phyloP scores from a whole-genome alignment of 2,888 invertebrate species.

The Coleophora deauratella region DNA sequence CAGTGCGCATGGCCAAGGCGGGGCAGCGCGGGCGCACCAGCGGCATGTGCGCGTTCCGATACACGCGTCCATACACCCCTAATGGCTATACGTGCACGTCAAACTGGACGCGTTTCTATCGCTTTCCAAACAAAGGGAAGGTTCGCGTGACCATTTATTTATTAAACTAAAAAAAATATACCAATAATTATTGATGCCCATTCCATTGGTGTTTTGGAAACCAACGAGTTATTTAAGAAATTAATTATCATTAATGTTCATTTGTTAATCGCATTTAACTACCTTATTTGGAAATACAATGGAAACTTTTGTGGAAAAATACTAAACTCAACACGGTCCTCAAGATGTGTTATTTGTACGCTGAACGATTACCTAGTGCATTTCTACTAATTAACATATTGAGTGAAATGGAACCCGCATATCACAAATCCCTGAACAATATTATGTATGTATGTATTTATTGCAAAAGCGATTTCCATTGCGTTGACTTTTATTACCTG shows the following conservation, averaged over 20 bases:
- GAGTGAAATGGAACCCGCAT: no score
- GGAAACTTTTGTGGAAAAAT: no score
- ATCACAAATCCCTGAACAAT: not conserved
- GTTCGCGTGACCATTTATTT: slow-evolving; percentile 20
- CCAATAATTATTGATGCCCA: not conserved
- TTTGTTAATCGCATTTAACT: no score
- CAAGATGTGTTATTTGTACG: no score
- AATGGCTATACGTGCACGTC: slow-evolving; percentile 29
- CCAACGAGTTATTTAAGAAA: not conserved
- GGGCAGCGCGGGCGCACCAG: slow-evolving; percentile 51
- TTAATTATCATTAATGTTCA: no score
- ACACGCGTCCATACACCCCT: slow-evolving; percentile 42
- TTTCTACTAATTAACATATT: no score
- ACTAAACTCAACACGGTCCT: no score
- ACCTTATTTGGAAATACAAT: no score
- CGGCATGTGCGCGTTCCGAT: slow-evolving; percentile 65
- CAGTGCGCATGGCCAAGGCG: slow-evolving; percentile 51
- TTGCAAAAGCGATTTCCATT: not conserved
- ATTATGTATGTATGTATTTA: no score
- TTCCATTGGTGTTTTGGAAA: not conserved
- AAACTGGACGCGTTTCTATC: slow-evolving; percentile 38
- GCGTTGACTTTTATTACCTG: no score
- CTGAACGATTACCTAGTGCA: no score
- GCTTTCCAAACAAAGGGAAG: slow-evolving; percentile 49
- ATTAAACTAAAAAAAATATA: slow-evolving; percentile 22